phyloP scores from a whole-genome alignment of 1,140 invertebrate species.

The Drosophila jambulina region DNA sequence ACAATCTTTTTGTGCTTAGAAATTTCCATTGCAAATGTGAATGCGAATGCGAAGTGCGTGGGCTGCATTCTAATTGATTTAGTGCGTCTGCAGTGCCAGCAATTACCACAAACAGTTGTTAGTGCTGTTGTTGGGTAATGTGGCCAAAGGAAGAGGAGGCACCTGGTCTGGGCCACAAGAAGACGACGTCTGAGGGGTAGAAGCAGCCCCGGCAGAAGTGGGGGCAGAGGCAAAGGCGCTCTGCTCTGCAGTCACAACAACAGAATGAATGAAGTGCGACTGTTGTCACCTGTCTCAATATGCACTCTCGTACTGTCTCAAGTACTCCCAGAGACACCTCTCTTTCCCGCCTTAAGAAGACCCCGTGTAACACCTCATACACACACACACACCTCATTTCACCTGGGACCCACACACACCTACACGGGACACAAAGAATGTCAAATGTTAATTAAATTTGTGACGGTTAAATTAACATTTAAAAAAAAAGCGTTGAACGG shows the following conservation, averaged over 20 bases:
- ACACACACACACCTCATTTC: constrained; percentile 24
- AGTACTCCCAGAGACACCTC: constrained; percentile 59
- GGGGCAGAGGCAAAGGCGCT: constrained; percentile 13
- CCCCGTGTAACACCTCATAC: constrained; percentile 20
- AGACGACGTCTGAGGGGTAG: background rate
- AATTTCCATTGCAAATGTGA: constrained; percentile 50
- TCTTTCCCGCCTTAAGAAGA: constrained; percentile 14
- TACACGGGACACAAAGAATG: constrained; percentile 40
- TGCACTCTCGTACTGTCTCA: constrained; percentile 79
- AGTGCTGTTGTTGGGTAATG: constrained; percentile 31
- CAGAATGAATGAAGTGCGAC: constrained; percentile 62
- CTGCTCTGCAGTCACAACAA: constrained; percentile 45
- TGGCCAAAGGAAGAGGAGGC: constrained; percentile 18
- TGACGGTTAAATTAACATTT: constrained; percentile 8
- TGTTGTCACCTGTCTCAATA: constrained; percentile 81
- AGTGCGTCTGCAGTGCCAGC: constrained; percentile 62
- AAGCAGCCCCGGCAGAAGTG: background rate
- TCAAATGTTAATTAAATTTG: constrained; percentile 26
- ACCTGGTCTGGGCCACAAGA: constrained; percentile 18
- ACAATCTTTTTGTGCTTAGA: constrained; percentile 51
- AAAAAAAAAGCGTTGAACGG: background rate
- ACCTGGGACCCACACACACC: constrained; percentile 25
- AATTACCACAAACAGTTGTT: constrained; percentile 39
- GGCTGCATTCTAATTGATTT: constrained; percentile 70
- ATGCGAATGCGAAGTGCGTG: constrained; percentile 13